Percentiles rank a stretch among this genome's conserved stretches.
Evolutionary conservation across 2,888 invertebrate species (phyloP).

Genomic region (Xestia rhomboidea): DNA sequence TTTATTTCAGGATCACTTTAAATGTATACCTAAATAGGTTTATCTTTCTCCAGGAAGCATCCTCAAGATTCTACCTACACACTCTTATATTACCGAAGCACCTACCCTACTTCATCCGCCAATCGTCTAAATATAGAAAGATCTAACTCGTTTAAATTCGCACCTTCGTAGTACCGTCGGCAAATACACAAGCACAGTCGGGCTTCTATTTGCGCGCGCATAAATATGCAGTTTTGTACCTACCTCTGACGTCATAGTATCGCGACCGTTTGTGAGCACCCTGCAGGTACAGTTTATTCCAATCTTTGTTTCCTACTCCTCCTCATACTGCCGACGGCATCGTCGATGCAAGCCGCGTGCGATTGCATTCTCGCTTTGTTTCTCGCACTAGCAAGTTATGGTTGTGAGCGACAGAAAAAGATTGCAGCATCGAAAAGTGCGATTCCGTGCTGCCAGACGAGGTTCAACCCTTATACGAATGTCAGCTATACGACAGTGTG

Average conservation of each 20-base stretch:
- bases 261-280: slow-evolving; percentile 8
- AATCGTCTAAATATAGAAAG: slow-evolving; percentile 24
- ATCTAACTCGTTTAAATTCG: slow-evolving; percentile 11
- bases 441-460: neutral
- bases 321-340: neutral
- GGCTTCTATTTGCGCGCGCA: slow-evolving; percentile 45
- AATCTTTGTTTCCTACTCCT: neutral
- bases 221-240: slow-evolving; percentile 61
- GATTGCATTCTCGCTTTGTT: neutral
- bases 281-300: neutral
- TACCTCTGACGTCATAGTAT: slow-evolving; percentile 38
- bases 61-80: neutral
- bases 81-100: neutral
- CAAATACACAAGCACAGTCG: slow-evolving; percentile 28
- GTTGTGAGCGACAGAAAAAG: neutral
- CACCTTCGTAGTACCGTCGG: slow-evolving; percentile 21
- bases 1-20: neutral
- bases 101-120: neutral
- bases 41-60: neutral
- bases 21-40: neutral
- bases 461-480: neutral
- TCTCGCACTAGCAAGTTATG: neutral
- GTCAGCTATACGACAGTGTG: neutral
- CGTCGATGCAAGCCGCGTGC: neutral
- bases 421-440: neutral